These are phyloP conservation scores for Trachelus troglodyta DNA, from an alignment of 2,888 invertebrate species.

Conservation along the genomic window DNA sequence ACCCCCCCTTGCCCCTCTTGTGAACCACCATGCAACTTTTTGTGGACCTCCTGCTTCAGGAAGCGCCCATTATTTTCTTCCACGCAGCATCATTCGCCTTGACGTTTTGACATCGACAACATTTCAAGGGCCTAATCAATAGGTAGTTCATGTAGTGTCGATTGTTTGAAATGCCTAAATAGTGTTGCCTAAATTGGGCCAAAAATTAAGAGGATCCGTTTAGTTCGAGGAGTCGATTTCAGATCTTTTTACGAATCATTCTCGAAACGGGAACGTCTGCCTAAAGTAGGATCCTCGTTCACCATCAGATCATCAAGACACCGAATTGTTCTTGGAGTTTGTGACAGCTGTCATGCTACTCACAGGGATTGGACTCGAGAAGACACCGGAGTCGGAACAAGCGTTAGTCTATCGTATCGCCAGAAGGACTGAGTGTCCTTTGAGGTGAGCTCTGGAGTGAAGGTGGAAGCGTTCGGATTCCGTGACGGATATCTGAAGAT, in stretches of 20 bases:
- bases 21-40: slow-evolving; percentile 1
- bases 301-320: background rate
- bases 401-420: background rate
- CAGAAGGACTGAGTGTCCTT: background rate
- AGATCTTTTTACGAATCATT: background rate
- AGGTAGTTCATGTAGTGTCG: background rate
- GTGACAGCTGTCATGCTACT: background rate
- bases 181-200: background rate
- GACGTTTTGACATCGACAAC: background rate
- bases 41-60: slow-evolving; percentile 41
- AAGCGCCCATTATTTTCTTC: slow-evolving; percentile 55
- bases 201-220: background rate
- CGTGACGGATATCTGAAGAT: background rate
- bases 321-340: background rate
- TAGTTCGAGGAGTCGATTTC: background rate
- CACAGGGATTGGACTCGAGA: background rate
- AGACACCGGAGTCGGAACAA: background rate
- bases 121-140: background rate
- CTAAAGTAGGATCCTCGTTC: background rate
- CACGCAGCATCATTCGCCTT: slow-evolving; percentile 19
- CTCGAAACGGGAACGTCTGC: background rate
- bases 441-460: too few relatives aligned
- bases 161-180: background rate
- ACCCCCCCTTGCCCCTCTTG: slow-evolving; percentile 13
- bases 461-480: too few relatives aligned